Base-by-base conservation (phyloP, 37 sponge, comb jelly and placozoan genomes). In the Geodia barretti region DNA sequence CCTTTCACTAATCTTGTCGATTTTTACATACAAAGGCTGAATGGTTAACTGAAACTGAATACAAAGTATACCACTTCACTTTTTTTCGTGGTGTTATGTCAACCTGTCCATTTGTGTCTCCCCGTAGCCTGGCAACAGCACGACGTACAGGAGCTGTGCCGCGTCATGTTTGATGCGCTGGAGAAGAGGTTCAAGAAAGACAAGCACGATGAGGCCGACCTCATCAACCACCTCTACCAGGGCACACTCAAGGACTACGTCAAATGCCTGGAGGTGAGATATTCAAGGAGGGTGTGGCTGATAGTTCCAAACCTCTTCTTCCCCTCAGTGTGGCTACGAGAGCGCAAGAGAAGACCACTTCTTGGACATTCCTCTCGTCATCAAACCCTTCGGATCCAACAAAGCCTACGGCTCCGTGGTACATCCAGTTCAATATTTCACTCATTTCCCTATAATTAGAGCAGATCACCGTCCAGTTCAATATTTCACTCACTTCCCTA, bases 141-240 rank as follows among this genome's bases (percentile, higher is more conserved):
- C 71, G 97, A 97, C 73, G 90, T 97, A 5, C 97, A 97, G 77
- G 97, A 97, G 80, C 79, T 97, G 61, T 97, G 97, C 39, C 79
- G 97, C 20, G 97, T 97, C 36, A 91, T 97, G 92, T 97, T 97
- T 75, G 97, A 97, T 91, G 97, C 97, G 69, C 82, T 97, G 64
- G 97, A 97, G 82, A 79, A 86, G 31, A 85, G 82, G 64, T 90
- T 93, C 28, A 81, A 79, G 74, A 86, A 83, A 36, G 97, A 92
- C 26, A 72, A 93, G 3, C 61, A 83, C n/a, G 39, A 73, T 39
- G 39, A 85, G 82, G 76, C 80, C 24, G 75, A 94, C 61, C 87
- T 97, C 31, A 97, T 97, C 67, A 97, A 97, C 58, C 77, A 89
- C 5, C 83, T 97, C 33, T 97, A 97, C 69, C 89, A 97, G 73